Base-by-base conservation (phyloP, 2,797 vertebrate genomes). In the Heterohyrax brucei region DNA sequence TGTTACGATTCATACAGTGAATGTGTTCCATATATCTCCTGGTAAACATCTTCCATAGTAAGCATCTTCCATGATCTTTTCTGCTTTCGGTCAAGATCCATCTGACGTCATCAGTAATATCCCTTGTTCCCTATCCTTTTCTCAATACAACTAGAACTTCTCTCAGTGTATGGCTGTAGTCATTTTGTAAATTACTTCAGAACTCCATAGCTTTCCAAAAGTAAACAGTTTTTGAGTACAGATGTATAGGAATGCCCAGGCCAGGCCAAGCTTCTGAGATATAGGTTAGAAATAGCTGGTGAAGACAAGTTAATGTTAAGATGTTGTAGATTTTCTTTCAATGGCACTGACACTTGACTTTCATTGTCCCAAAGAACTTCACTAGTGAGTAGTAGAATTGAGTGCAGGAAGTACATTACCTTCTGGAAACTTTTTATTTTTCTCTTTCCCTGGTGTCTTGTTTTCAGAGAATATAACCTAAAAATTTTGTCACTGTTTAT, bases 311-410 rank as follows among this genome's bases (percentile, higher is more conserved):
- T 68, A 48, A 6, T 66, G 4, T 68, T 78, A 86, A 62, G 16
- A 59, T 28, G 10, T 30, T 48, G 30, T 18, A 66, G 24, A 86
- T 28, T 73, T 53, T 28, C 46, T 4, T n/a, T 62, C 7, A 19
- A 48, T 56, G 50, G 56, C 5, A 30, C 5, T 33, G 68, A 66
- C 14, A 2, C 2, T 87, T 26, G 3, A 62, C 56, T 5, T 48
- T 48, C 21, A 26, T 46, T 79, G 33, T 24, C 10, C 3, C 10
- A 81, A 68, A 86, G 21, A 5, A 0, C 16, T 77, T 92, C 28
- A 7, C 14, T 61, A 19, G 12, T 53, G 39, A 89, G 0, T 1
- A 1, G 3, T 50, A 5, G n/a, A 44, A 44, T 4, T 44, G 21
- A 21, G n/a, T 56, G 10, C 1, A 50, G 16, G 5, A 28, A 84